phyloP scores from a whole-genome alignment of 2,888 invertebrate genomes.

The Silvanus unidentatus region DNA sequence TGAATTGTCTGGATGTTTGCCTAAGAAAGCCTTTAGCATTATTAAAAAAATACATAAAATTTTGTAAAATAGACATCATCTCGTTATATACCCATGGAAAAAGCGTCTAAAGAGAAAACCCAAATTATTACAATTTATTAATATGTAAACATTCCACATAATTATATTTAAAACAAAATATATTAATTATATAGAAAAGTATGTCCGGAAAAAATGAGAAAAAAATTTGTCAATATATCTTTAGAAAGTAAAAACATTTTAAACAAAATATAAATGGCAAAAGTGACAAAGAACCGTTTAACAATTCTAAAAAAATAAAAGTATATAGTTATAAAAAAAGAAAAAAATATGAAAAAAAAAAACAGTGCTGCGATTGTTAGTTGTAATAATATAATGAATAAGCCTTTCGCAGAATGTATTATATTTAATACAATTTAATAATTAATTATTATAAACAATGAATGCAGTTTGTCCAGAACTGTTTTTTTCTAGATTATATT shows the following conservation, averaged over 20 bases:
- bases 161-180: constrained; percentile 20
- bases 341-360: constrained; percentile 27
- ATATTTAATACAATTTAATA: constrained; percentile 32
- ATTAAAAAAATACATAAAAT: constrained; percentile 20
- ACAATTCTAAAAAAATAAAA: constrained; percentile 42
- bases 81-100: constrained; percentile 3
- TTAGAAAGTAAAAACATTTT: constrained; percentile 25
- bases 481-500: constrained; percentile 12
- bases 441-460: too few species aligned
- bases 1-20: constrained; percentile 42
- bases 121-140: constrained; percentile 16
- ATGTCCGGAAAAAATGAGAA: constrained; percentile 14
- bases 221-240: constrained; percentile 43
- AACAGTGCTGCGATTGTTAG: constrained; percentile 41
- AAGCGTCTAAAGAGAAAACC: constrained; percentile 8
- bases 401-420: constrained; percentile 46
- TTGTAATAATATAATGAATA: constrained; percentile 38
- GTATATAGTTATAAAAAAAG: constrained; percentile 33
- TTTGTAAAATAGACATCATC: neutral
- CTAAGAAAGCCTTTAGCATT: constrained; percentile 45
- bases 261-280: constrained; percentile 9
- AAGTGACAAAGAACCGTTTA: constrained; percentile 36
- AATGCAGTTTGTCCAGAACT: constrained; percentile 41
- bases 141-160: constrained; percentile 42
- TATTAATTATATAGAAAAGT: constrained; percentile 6